Conservation (phyloP, 1,140 invertebrate species). For the Drosophila santomea region DNA sequence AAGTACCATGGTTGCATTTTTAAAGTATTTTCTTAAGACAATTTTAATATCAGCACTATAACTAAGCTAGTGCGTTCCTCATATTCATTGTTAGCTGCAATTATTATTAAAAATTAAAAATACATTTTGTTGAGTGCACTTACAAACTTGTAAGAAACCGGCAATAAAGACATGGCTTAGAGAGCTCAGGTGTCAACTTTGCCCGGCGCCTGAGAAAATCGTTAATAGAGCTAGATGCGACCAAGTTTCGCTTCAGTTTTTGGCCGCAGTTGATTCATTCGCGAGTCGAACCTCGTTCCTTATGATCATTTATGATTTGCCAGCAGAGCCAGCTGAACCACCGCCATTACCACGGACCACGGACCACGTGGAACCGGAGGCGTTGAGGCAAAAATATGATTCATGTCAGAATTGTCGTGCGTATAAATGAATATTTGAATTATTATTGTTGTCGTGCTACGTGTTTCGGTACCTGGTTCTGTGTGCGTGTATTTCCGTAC, state of each 20-base stretch:
- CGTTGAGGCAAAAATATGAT: conserved; percentile 64
- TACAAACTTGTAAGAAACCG: background rate
- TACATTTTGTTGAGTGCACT: background rate
- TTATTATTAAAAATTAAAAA: too few species aligned
- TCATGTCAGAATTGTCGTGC: conserved; percentile 69
- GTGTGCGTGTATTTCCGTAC: conserved; percentile 18
- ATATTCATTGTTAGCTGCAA: too few species aligned
- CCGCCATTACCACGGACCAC: too few species aligned
- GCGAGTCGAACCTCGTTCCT: conserved; percentile 18
- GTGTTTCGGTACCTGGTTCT: conserved; percentile 37
- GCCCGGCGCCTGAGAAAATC: conserved; percentile 22
- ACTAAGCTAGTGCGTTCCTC: too few species aligned
- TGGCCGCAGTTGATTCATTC: conserved; percentile 40
- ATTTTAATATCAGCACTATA: too few species aligned
- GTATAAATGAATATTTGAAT: conserved; percentile 71
- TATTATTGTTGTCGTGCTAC: conserved; percentile 65
- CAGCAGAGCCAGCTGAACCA: background rate
- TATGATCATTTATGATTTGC: conserved; percentile 10
- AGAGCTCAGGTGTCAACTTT: conserved; percentile 49
- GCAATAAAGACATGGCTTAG: conserved; percentile 1
- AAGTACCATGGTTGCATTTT: too few species aligned
- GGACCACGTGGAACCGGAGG: conserved; percentile 29
- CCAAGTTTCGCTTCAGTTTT: conserved; percentile 21
- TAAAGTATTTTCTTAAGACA: too few species aligned
- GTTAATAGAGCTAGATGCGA: conserved; percentile 22